Evolutionary conservation across 2,797 vertebrate species (phyloP).

Genomic region (Trachops cirrhosus): DNA sequence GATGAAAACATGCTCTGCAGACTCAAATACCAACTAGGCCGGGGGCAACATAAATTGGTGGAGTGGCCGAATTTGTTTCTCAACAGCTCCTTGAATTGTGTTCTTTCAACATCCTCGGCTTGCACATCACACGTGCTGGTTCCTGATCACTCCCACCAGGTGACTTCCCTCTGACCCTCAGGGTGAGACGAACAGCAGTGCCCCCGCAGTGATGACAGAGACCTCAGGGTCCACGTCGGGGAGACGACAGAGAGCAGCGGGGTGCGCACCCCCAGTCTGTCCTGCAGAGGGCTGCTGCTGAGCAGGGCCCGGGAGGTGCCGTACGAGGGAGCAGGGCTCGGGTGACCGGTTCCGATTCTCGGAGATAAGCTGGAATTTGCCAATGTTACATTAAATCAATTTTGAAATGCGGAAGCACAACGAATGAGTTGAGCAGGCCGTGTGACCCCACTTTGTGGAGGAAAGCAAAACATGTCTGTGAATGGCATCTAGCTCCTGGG

Average conservation of each 20-base stretch:
- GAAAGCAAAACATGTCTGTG: background rate
- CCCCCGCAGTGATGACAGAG: accelerated
- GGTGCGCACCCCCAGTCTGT: accelerated
- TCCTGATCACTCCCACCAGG: background rate
- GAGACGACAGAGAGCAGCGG: accelerated
- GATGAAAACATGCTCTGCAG: background rate
- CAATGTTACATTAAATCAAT: background rate
- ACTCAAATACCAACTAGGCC: background rate
- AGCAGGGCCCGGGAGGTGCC: accelerated
- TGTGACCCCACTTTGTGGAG: too few species aligned
- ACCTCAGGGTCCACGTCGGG: background rate
- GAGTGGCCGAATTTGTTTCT: background rate
- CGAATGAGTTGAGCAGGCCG: background rate
- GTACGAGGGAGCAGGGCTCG: accelerated
- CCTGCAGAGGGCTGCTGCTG: background rate
- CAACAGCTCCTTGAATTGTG: background rate
- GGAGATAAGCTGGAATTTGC: background rate
- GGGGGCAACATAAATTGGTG: background rate
- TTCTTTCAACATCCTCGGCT: background rate
- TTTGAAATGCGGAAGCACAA: background rate
- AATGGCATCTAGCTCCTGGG: background rate
- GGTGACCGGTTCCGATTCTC: background rate
- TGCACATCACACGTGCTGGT: background rate
- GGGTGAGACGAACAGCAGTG: background rate
- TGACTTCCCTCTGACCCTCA: background rate